Conservation (phyloP, 2,888 invertebrate genomes). For the Acronicta alni region DNA sequence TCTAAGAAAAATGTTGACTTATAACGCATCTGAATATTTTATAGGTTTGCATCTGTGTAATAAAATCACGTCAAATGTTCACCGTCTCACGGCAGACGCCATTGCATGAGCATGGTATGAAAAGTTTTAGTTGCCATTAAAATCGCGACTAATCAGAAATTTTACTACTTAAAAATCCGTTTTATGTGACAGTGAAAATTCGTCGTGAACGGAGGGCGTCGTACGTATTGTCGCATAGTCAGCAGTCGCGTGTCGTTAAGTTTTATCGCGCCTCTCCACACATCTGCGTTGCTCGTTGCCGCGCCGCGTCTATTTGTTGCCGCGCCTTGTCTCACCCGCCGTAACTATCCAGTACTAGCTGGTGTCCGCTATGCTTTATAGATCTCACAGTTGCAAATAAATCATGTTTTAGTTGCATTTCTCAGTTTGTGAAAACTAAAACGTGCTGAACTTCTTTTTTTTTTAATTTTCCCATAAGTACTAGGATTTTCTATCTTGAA, state of each 20-base stretch:
- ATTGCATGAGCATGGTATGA: slow-evolving; percentile 12
- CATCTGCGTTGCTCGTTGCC: slow-evolving; percentile 69
- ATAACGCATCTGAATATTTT: slow-evolving; percentile 19
- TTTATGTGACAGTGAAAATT: slow-evolving; percentile 42
- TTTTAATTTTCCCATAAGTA: too few relatives aligned
- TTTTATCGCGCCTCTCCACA: slow-evolving; percentile 69
- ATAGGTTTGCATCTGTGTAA: slow-evolving; percentile 7
- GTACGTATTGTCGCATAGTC: slow-evolving; percentile 31
- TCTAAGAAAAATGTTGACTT: slow-evolving; percentile 15
- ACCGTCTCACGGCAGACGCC: slow-evolving; percentile 14
- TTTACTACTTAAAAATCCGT: slow-evolving; percentile 44
- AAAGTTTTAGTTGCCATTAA: slow-evolving; percentile 45
- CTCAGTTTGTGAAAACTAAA: slow-evolving; percentile 11
- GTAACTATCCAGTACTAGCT: slow-evolving; percentile 30
- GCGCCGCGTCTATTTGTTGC: slow-evolving; percentile 46
- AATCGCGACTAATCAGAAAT: slow-evolving; percentile 44
- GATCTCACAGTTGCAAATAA: slow-evolving; percentile 57
- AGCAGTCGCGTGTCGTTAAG: slow-evolving; percentile 65
- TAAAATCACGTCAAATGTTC: slow-evolving; percentile 20
- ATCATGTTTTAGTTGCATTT: too few relatives aligned
- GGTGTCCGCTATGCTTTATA: slow-evolving; percentile 45
- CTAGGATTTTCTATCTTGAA: too few relatives aligned
- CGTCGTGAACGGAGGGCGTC: slow-evolving; percentile 19
- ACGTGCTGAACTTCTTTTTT: background rate
- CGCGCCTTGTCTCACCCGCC: slow-evolving; percentile 21